Percentiles rank a stretch among this genome's conserved stretches.
Evolutionary conservation across 2,113 vertebrate species (phyloP).

Genomic region (Trachemys scripta): DNA sequence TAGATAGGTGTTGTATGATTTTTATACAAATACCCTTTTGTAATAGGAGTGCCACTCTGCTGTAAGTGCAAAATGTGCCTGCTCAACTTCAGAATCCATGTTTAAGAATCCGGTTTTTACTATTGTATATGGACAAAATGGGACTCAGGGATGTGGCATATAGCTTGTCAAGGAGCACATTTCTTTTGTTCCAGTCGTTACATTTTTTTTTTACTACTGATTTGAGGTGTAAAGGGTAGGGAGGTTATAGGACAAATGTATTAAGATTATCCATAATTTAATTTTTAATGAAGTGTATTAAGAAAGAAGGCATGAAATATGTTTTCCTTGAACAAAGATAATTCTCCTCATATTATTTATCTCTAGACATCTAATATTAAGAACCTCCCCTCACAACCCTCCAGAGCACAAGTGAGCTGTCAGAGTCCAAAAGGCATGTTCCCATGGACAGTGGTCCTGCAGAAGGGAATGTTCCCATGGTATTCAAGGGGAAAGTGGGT

Average conservation of each 20-base stretch:
- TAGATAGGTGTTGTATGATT: not conserved
- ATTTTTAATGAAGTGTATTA: not conserved
- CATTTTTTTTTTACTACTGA: not conserved
- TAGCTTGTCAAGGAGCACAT: not conserved
- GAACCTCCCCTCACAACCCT: accelerated
- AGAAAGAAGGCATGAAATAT: not conserved
- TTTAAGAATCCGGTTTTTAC: accelerated
- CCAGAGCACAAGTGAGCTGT: not conserved
- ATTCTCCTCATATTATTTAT: not conserved
- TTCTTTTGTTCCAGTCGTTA: not conserved
- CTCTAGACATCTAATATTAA: not conserved
- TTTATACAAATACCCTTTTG: not conserved
- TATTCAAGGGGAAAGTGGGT: not conserved
- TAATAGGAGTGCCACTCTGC: not conserved
- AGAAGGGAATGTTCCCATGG: not conserved
- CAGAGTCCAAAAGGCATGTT: not conserved
- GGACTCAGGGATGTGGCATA: accelerated
- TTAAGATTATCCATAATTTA: not conserved
- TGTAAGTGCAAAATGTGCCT: not conserved
- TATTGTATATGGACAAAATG: not conserved
- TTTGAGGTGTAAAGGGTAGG: not conserved
- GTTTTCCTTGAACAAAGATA: not conserved
- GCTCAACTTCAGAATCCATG: not conserved
- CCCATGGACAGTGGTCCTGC: not conserved
- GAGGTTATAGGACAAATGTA: not conserved